Evolutionary conservation across 2,888 invertebrate species (phyloP).

Genomic region (Cryptops parisi): DNA sequence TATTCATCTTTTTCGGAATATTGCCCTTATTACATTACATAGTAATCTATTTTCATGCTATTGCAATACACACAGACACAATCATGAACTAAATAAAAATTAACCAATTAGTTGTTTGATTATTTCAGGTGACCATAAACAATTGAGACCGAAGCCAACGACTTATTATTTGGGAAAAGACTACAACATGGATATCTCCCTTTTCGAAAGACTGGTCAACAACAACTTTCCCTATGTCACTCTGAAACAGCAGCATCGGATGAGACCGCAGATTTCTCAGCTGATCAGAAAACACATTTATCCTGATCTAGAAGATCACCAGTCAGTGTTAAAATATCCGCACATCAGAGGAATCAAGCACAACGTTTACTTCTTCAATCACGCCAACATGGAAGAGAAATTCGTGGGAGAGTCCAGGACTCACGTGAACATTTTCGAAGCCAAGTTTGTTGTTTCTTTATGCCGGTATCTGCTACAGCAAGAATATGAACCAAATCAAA

Average conservation of each 20-base stretch:
- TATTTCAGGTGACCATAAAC: conserved; percentile 56
- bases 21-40: no score
- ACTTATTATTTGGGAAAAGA: conserved; percentile 49
- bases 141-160: conserved; percentile 56
- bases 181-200: conserved; percentile 55
- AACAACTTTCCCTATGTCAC: conserved; percentile 44
- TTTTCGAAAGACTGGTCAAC: conserved; percentile 65
- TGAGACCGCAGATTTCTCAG: conserved; percentile 51
- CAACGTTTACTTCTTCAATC: conserved; percentile 53
- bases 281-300: conserved; percentile 51
- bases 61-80: no score
- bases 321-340: conserved; percentile 41
- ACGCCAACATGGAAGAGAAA: conserved; percentile 41
- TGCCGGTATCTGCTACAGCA: conserved; percentile 46
- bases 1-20: no score
- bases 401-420: conserved; percentile 32
- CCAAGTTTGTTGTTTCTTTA: conserved; percentile 40
- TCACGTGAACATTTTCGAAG: no score
- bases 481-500: conserved; percentile 43
- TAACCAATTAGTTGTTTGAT: no score
- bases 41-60: no score
- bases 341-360: conserved; percentile 44
- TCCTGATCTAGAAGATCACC: conserved; percentile 43
- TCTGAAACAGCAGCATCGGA: conserved; percentile 55
- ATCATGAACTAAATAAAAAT: no score